These are phyloP conservation scores for Spodoptera frugiperda DNA, from an alignment of 1,140 invertebrate species.

Conservation along the genomic window DNA sequence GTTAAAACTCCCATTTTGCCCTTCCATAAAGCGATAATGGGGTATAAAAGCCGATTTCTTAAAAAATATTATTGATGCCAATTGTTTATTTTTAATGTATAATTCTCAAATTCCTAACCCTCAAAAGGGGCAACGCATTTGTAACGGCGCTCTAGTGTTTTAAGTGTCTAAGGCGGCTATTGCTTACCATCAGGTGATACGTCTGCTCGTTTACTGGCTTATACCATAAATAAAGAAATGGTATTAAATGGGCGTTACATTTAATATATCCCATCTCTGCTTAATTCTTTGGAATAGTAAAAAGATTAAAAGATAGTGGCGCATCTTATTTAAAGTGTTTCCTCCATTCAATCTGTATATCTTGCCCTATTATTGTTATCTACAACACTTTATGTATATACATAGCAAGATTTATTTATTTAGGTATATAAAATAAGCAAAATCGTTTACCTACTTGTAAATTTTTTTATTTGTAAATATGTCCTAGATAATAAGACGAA, in stretches of 20 bases:
- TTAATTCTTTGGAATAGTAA: not conserved
- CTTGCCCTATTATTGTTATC: conserved; percentile 29
- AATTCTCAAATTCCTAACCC: too few species aligned
- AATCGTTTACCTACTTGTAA: not conserved
- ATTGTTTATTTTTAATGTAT: too few species aligned
- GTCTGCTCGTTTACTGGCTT: too few species aligned
- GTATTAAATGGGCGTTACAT: too few species aligned
- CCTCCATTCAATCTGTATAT: not conserved
- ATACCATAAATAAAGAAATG: too few species aligned
- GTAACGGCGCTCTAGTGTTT: too few species aligned
- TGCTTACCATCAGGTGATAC: too few species aligned
- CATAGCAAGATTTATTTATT: conserved; percentile 2
- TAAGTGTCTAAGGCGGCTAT: too few species aligned
- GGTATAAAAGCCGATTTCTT: too few species aligned
- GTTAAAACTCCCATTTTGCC: too few species aligned
- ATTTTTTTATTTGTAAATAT: conserved; percentile 6
- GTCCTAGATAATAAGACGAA: not conserved
- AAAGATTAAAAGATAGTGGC: not conserved
- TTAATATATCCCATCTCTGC: not conserved
- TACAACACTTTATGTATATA: conserved; percentile 3
- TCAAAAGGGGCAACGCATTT: too few species aligned
- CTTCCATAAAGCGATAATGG: not conserved
- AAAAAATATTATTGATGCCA: too few species aligned
- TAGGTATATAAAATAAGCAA: conserved; percentile 4
- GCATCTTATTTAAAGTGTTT: not conserved